A percentile compares a stretch with the other conserved stretches of the same genome.
Evolutionary conservation across 2,888 invertebrate genomes (phyloP).

Genomic region (Brenthis daphne): DNA sequence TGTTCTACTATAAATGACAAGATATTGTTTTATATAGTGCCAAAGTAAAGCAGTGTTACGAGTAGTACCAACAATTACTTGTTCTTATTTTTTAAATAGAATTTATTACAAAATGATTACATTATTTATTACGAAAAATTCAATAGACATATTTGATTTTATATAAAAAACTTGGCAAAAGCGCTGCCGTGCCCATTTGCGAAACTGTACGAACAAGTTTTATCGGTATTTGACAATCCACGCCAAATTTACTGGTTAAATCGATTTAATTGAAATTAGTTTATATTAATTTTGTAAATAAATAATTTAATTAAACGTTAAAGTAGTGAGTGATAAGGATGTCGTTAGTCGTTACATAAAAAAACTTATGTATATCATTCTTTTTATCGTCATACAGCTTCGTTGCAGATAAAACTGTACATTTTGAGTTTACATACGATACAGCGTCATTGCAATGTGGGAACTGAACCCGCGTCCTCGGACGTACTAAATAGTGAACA

Average conservation of each 20-base stretch:
- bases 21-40: constrained; percentile 27
- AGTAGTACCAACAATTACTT: constrained; percentile 20
- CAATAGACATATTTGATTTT: background rate
- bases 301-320: no score
- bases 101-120: background rate
- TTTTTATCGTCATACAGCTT: no score
- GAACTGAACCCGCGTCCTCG: no score
- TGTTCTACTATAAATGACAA: no score
- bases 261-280: background rate
- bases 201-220: constrained; percentile 4
- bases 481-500: no score
- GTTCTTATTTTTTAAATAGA: constrained; percentile 2
- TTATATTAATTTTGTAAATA: background rate
- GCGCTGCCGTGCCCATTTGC: background rate
- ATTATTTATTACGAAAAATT: no score
- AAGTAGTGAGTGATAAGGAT: no score
- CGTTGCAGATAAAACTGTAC: no score
- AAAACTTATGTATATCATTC: no score
- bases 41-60: constrained; percentile 13
- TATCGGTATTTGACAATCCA: constrained; percentile 25
- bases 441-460: no score
- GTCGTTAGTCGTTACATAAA: no score
- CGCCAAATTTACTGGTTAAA: constrained; percentile 28
- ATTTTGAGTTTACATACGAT: no score
- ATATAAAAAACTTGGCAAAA: background rate